Evolutionary conservation across 2,797 vertebrate genomes (phyloP).

Genomic region (Carcharodon carcharias): DNA sequence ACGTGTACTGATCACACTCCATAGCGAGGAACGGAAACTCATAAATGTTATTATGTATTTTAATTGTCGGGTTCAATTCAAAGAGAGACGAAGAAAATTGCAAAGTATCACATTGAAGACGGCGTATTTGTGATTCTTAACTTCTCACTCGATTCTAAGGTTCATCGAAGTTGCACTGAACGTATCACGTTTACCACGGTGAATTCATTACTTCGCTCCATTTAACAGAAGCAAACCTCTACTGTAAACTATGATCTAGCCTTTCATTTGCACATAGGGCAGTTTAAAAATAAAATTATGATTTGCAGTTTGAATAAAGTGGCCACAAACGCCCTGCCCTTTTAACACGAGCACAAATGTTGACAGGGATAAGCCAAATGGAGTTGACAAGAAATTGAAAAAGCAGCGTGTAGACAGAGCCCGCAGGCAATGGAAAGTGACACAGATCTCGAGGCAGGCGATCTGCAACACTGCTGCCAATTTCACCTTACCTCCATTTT

Average conservation of each 20-base stretch:
- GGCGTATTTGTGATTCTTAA: neutral
- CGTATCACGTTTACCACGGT: neutral
- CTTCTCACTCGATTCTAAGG: neutral
- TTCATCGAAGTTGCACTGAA: neutral
- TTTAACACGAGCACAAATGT: neutral
- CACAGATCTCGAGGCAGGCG: neutral
- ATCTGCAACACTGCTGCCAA: neutral
- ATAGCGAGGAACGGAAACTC: no score
- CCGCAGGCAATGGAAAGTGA: neutral
- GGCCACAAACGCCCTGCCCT: neutral
- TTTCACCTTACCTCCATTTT: conserved; percentile 16
- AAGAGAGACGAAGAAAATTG: neutral
- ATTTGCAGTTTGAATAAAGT: neutral
- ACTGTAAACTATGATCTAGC: neutral
- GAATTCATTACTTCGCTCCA: neutral
- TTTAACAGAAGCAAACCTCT: neutral
- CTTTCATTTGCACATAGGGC: neutral
- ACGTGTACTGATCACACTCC: neutral
- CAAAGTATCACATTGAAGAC: neutral
- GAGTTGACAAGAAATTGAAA: neutral
- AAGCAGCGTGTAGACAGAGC: neutral
- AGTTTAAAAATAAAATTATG: neutral
- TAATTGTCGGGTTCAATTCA: neutral
- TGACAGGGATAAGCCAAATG: neutral
- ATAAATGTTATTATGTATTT: neutral